Evolutionary conservation across 92 coral and sea anemone species (phyloP), one percentile per base, ranked within the genome.

Genomic region (Metridium senile): DNA sequence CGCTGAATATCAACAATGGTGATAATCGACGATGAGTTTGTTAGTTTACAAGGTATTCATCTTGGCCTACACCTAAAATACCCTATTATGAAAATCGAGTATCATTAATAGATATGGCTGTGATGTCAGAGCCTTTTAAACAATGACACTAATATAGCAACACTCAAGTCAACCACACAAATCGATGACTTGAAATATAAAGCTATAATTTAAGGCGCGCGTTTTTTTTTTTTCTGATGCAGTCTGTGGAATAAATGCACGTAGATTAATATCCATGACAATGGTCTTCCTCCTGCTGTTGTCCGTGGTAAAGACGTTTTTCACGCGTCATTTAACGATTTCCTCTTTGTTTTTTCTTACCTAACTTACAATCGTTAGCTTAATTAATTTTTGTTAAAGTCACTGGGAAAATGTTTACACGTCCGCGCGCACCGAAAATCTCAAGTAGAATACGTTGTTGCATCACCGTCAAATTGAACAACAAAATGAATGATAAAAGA

Each of bases 71-170:
- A n/a, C 69, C 45, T 30, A 28, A 63, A 63, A 63, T 28, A 63
- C 32, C 69, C 39, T 63, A 63, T 28, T 63, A 63, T 28, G 39
- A 63, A 63, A 63, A 28, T 16, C 43, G 33, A 59, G 66, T 63
- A 63, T 63, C 69, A 63, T 63, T 63, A 63, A 63, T 21, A 29
- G 39, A 63, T 63, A 63, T 22, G 32, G 8, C 31, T 22, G n/a
- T 63, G 69, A 63, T 63, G 66, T 61, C 66, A 61, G 8, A 26
- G 2, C 1, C 45, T 63, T 63, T 28, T 63, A 31, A 30, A 63
- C 69, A 31, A 31, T 4, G 69, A 63, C 1, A 28, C 11, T 7
- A 22, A n/a, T 6, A 59, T 59, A 59, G n/a, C n/a, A 17, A 17
- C 22, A 4, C 26, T 22, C 61, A 2, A 9, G 61, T 3, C 3